phyloP scores from a whole-genome alignment of 2,797 vertebrate species.

The Triplophysa bombifrons region DNA sequence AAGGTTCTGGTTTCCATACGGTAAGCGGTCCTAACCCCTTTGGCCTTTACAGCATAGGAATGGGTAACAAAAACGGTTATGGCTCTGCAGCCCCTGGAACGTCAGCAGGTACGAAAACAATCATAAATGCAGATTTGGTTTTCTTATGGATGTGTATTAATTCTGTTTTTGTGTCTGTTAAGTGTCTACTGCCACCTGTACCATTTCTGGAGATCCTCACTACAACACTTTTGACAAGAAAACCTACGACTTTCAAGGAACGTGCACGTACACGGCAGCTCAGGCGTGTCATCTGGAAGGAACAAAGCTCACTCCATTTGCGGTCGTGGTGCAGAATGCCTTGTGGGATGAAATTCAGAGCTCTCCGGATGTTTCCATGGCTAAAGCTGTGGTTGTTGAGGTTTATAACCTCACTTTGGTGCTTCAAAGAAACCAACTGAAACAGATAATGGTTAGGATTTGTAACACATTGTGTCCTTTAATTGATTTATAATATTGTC shows the following conservation, averaged over 20 bases:
- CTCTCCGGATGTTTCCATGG: slow-evolving; percentile 39
- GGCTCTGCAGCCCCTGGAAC: slow-evolving; percentile 64
- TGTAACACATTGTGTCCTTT: background rate
- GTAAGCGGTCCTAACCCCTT: slow-evolving; percentile 57
- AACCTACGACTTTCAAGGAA: slow-evolving; percentile 71
- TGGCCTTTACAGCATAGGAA: slow-evolving; percentile 67
- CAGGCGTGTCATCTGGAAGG: slow-evolving; percentile 32
- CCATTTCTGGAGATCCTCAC: slow-evolving; percentile 69
- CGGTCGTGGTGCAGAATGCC: slow-evolving; percentile 47
- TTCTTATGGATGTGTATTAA: background rate
- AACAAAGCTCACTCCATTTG: slow-evolving; percentile 36
- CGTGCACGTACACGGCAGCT: slow-evolving; percentile 68
- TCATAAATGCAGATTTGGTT: background rate
- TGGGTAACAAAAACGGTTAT: slow-evolving; percentile 57
- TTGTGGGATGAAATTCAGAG: slow-evolving; percentile 23
- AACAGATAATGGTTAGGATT: slow-evolving; percentile 30
- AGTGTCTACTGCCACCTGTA: slow-evolving; percentile 54
- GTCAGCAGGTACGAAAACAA: slow-evolving; percentile 39
- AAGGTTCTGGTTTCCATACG: slow-evolving; percentile 24
- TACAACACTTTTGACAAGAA: slow-evolving; percentile 71
- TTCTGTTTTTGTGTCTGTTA: background rate
- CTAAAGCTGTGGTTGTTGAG: slow-evolving; percentile 42
- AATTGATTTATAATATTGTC: background rate
- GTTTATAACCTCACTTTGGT: slow-evolving; percentile 32
- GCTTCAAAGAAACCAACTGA: slow-evolving; percentile 26